A percentile compares a stretch with the other conserved stretches of the same genome.
Evolutionary conservation across 37 sponge, comb jelly and placozoan species (phyloP).

Genomic region (Aphrocallistes beatrix): DNA sequence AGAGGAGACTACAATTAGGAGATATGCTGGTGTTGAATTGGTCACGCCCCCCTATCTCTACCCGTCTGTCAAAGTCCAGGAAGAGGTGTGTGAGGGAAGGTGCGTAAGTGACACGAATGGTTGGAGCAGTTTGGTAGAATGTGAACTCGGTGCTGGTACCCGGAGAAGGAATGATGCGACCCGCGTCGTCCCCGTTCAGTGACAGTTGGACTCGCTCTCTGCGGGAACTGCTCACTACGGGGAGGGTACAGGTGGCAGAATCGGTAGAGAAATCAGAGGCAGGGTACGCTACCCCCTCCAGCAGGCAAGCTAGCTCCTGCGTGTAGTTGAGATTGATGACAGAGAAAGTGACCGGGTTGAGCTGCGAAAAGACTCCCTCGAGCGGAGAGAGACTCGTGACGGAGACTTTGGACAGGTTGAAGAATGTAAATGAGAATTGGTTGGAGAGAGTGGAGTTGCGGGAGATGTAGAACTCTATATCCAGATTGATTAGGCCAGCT

Average conservation of each 20-base stretch:
- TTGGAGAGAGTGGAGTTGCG: conserved; percentile 7
- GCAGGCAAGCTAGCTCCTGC: conserved; percentile 15
- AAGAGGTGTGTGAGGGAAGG: conserved; percentile 31
- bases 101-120: neutral
- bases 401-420: conserved; percentile 23
- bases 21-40: neutral
- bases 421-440: conserved; percentile 17
- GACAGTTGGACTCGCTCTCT: neutral
- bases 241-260: neutral
- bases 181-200: conserved; percentile 36
- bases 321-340: conserved; percentile 31
- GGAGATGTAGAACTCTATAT: neutral
- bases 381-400: conserved; percentile 30
- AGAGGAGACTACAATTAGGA: conserved; percentile 25
- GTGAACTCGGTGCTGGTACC: conserved; percentile 23
- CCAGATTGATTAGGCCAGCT: neutral
- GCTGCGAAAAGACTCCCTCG: conserved; percentile 24
- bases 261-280: neutral
- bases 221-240: neutral
- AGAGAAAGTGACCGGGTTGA: neutral
- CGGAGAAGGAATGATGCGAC: neutral
- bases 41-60: conserved; percentile 48
- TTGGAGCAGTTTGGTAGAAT: conserved; percentile 42
- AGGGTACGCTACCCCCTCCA: conserved; percentile 4
- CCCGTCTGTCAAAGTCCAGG: conserved; percentile 49